phyloP scores from a whole-genome alignment of 2,888 invertebrate genomes.

The Acheta domesticus region DNA sequence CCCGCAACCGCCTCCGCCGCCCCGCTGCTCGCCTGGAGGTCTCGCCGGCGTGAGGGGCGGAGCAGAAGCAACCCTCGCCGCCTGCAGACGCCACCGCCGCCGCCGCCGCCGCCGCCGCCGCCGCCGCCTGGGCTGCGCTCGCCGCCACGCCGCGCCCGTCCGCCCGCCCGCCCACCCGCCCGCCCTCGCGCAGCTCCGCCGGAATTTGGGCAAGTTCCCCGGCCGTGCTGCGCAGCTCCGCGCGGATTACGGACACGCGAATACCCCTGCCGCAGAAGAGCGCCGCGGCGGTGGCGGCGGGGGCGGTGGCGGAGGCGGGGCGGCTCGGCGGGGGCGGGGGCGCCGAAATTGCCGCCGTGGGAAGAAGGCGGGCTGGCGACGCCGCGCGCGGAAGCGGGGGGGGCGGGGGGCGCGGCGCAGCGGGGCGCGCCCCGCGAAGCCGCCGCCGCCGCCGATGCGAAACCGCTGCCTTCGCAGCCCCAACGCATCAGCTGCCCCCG shows the following conservation, averaged over 20 bases:
- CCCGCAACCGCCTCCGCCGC: neutral
- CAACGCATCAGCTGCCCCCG: too few relatives aligned
- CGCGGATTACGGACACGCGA: conserved; percentile 9
- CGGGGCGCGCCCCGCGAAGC: too few relatives aligned
- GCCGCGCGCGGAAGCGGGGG: neutral
- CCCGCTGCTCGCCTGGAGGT: neutral
- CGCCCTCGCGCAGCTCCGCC: neutral
- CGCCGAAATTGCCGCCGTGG: conserved; percentile 7
- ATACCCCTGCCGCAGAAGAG: neutral
- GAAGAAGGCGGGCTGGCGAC: neutral
- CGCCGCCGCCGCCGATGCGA: too few relatives aligned
- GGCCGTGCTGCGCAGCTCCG: neutral
- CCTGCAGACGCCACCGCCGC: neutral
- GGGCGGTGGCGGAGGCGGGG: too few relatives aligned
- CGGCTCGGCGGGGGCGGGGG: neutral
- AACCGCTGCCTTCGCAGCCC: too few relatives aligned
- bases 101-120: too few relatives aligned
- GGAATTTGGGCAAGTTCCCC: conserved; percentile 18
- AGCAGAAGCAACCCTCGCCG: neutral
- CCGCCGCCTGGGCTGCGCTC: neutral
- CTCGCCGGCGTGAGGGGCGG: neutral
- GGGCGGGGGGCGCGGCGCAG: too few relatives aligned
- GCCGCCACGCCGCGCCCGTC: neutral
- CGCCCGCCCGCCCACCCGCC: neutral
- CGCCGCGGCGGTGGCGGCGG: neutral